A percentile compares a stretch with the other conserved stretches of the same genome.
Conservation (phyloP, 1,140 invertebrate genomes). For the Sarcophaga bullata region DNA sequence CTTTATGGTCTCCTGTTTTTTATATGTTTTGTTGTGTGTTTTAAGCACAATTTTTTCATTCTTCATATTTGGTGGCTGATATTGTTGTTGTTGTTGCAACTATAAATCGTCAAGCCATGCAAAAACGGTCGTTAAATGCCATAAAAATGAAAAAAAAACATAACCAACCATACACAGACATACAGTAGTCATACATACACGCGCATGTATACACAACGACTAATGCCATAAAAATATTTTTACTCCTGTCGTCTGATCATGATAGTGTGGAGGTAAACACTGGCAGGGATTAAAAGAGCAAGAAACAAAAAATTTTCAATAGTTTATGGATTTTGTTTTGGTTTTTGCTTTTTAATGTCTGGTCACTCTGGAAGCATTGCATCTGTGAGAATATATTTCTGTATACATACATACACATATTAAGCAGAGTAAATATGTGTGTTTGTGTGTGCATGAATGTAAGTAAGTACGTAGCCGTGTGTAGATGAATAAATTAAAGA, state of each 20-base stretch:
- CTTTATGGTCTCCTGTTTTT: not conserved
- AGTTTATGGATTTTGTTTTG: not conserved
- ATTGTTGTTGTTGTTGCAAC: not conserved
- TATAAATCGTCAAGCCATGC: not conserved
- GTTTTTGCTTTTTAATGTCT: not conserved
- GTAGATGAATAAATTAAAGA: not conserved
- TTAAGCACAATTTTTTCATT: conserved; percentile 1
- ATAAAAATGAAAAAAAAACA: not conserved
- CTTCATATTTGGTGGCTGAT: not conserved
- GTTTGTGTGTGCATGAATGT: not conserved
- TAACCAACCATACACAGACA: not conserved
- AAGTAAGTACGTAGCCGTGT: not conserved
- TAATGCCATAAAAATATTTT: no score
- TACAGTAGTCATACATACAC: not conserved
- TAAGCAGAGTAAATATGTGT: no score
- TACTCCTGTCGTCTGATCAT: no score
- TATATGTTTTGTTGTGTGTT: not conserved
- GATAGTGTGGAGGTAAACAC: no score
- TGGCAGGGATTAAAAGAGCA: no score
- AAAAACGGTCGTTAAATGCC: not conserved
- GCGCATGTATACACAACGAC: no score
- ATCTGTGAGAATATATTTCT: no score
- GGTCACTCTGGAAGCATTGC: not conserved
- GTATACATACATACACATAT: no score
- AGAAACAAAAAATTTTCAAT: not conserved